These are phyloP conservation scores for Monopis laevigella DNA, from an alignment of 2,888 invertebrate genomes.

Conservation along the genomic window DNA sequence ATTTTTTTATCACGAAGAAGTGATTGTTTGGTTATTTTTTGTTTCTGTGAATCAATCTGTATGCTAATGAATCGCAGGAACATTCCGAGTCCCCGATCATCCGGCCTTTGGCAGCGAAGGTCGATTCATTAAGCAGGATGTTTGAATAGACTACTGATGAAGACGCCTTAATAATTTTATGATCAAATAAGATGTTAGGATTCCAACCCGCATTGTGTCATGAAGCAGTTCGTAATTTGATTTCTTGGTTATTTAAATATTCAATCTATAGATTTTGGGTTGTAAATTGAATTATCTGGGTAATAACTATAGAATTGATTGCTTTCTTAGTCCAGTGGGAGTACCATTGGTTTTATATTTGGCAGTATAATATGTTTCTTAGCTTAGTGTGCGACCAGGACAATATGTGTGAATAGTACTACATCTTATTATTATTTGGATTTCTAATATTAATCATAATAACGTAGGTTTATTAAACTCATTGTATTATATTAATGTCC, in stretches of 20 bases:
- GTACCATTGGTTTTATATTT: too few relatives aligned
- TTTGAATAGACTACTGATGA: slow-evolving; percentile 23
- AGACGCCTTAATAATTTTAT: slow-evolving; percentile 4
- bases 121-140: slow-evolving; percentile 23
- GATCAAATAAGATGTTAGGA: background rate
- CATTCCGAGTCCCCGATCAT: slow-evolving; percentile 28
- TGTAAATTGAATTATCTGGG: too few relatives aligned
- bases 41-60: slow-evolving; percentile 38
- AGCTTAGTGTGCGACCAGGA: too few relatives aligned
- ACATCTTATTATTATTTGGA: too few relatives aligned
- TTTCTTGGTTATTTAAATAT: too few relatives aligned
- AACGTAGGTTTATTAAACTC: background rate
- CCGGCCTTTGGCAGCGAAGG: slow-evolving; percentile 20
- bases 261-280: too few relatives aligned
- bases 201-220: background rate
- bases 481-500: background rate
- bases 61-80: slow-evolving; percentile 40
- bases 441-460: too few relatives aligned
- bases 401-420: too few relatives aligned
- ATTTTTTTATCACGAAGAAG: background rate
- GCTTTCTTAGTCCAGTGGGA: too few relatives aligned
- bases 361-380: too few relatives aligned
- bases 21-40: background rate
- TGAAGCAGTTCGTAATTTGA: too few relatives aligned
- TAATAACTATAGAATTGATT: too few relatives aligned